Evolutionary conservation across 2,113 vertebrate genomes (phyloP).

Genomic region (Pachycephala philippinensis): DNA sequence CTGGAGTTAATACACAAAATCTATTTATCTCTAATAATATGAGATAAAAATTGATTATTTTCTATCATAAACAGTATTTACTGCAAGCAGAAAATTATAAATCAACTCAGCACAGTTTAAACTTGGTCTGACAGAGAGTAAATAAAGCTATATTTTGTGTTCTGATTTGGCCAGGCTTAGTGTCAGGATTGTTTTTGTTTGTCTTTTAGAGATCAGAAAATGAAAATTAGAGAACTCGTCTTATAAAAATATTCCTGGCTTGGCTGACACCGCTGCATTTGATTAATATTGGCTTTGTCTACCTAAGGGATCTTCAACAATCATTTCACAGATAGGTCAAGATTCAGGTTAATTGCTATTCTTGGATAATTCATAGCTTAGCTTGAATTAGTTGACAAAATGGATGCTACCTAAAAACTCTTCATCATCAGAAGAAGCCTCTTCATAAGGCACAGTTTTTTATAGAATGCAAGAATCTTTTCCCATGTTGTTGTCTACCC

Average conservation of each 20-base stretch:
- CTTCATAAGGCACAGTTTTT: rapidly evolving
- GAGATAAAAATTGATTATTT: background rate
- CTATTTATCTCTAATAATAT: background rate
- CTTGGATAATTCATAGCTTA: background rate
- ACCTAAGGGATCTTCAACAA: background rate
- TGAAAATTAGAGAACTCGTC: background rate
- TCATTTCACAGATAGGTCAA: background rate
- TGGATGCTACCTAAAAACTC: background rate
- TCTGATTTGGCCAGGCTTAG: background rate
- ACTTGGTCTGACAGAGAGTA: background rate
- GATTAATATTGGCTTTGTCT: background rate
- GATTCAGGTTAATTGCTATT: background rate
- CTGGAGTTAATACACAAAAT: background rate
- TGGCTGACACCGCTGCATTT: background rate
- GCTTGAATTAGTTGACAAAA: background rate
- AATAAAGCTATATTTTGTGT: background rate
- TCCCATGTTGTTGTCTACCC: background rate
- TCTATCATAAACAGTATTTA: background rate
- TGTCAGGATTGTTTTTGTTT: background rate
- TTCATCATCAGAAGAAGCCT: background rate
- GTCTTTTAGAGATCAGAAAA: background rate
- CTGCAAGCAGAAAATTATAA: background rate
- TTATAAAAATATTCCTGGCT: background rate
- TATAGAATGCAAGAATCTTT: background rate
- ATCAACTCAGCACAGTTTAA: background rate